phyloP scores from a whole-genome alignment of 2,797 vertebrate species.

The Cyprinodon diabolis region DNA sequence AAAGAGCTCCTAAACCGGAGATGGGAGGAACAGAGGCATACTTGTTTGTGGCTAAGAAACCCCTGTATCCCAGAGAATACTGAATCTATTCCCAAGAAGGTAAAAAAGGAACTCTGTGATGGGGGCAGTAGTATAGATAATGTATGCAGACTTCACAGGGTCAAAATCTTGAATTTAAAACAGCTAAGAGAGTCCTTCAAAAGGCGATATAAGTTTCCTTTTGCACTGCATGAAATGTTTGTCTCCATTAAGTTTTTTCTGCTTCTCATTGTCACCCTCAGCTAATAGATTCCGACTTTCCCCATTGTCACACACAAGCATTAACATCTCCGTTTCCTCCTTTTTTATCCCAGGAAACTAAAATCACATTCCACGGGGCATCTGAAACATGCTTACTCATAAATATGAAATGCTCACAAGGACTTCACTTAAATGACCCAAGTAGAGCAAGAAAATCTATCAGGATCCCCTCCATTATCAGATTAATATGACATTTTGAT shows the following conservation, averaged over 20 bases:
- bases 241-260: slow-evolving; percentile 36
- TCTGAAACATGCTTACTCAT: slow-evolving; percentile 25
- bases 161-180: slow-evolving; percentile 67
- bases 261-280: slow-evolving; percentile 26
- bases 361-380: slow-evolving; percentile 24
- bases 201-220: slow-evolving; percentile 40
- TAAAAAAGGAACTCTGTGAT: slow-evolving; percentile 47
- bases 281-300: slow-evolving; percentile 48
- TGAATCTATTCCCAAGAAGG: slow-evolving; percentile 59
- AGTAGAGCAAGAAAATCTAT: slow-evolving; percentile 15
- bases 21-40: slow-evolving; percentile 49
- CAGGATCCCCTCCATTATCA: not conserved
- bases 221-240: slow-evolving; percentile 38
- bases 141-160: slow-evolving; percentile 62
- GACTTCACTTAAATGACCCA: slow-evolving; percentile 42
- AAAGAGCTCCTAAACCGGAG: slow-evolving; percentile 38
- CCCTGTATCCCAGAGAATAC: slow-evolving; percentile 49
- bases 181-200: slow-evolving; percentile 46
- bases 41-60: slow-evolving; percentile 48
- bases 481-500: slow-evolving; percentile 6
- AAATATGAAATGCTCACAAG: slow-evolving; percentile 21
- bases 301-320: slow-evolving; percentile 48
- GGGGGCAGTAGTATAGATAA: slow-evolving; percentile 68
- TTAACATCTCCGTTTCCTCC: slow-evolving; percentile 33
- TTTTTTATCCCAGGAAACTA: slow-evolving; percentile 44